Evolutionary conservation across 2,888 invertebrate genomes (phyloP).

Genomic region (Chrysotoxum bicinctum): DNA sequence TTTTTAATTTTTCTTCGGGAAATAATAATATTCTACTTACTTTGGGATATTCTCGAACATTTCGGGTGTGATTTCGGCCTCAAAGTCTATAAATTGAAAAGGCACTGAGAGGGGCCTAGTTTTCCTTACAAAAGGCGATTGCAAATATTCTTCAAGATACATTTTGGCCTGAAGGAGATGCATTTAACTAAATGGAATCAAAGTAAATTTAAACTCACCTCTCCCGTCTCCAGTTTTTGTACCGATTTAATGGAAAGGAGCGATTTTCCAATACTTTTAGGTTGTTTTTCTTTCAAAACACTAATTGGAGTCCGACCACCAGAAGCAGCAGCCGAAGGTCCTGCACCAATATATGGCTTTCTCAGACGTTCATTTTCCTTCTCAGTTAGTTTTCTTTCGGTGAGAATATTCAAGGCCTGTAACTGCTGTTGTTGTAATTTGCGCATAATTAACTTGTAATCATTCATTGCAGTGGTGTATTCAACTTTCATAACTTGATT

Average conservation of each 20-base stretch:
- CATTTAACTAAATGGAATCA: neutral
- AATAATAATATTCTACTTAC: constrained; percentile 61
- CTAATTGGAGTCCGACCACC: constrained; percentile 21
- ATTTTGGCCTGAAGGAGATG: constrained; percentile 61
- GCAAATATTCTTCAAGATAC: constrained; percentile 74
- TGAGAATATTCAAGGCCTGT: constrained; percentile 53
- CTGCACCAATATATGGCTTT: neutral
- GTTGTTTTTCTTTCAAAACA: constrained; percentile 65
- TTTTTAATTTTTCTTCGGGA: too few species aligned
- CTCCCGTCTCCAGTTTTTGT: neutral
- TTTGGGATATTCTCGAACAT: constrained; percentile 76
- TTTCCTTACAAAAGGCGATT: constrained; percentile 75
- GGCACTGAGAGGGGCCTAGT: constrained; percentile 70
- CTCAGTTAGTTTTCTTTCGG: neutral
- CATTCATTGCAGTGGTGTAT: constrained; percentile 49
- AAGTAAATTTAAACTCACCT: neutral
- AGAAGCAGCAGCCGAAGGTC: neutral
- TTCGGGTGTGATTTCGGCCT: constrained; percentile 72
- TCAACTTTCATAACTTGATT: constrained; percentile 72
- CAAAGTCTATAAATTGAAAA: constrained; percentile 76
- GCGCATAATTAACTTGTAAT: constrained; percentile 72
- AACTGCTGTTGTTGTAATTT: constrained; percentile 74
- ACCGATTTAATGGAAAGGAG: neutral
- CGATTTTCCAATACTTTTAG: constrained; percentile 33
- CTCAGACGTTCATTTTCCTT: neutral